Conservation (phyloP, 2,797 vertebrate species). For the Anabas testudineus region DNA sequence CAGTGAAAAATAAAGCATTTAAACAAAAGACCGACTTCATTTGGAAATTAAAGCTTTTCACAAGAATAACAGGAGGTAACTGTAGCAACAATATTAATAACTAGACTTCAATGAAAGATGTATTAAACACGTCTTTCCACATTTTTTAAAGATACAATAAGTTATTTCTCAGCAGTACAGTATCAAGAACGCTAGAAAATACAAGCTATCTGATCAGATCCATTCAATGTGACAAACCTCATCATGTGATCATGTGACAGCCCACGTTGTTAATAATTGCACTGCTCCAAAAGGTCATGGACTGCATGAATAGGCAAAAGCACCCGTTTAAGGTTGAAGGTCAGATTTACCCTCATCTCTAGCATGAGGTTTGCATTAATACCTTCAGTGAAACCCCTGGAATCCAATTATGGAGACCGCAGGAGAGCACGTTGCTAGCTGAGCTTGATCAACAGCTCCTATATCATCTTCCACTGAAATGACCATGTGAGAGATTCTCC, state of each 20-base stretch:
- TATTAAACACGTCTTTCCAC: constrained; percentile 17
- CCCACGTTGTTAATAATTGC: constrained; percentile 17
- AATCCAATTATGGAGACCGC: constrained; percentile 77
- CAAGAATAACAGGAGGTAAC: constrained; percentile 1
- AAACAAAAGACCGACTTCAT: not conserved
- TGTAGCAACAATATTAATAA: constrained; percentile 14
- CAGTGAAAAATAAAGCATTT: not conserved
- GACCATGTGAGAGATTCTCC: not conserved
- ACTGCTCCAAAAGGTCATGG: not conserved
- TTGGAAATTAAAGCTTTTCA: not conserved
- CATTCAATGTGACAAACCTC: constrained; percentile 16
- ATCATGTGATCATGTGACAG: not conserved
- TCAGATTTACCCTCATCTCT: constrained; percentile 48
- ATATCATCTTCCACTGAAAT: constrained; percentile 13
- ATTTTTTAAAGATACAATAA: not conserved
- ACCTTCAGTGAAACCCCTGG: constrained; percentile 63
- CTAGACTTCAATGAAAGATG: constrained; percentile 17
- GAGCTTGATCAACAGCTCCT: constrained; percentile 33
- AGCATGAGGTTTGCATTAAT: constrained; percentile 63
- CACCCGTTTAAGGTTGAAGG: constrained; percentile 21
- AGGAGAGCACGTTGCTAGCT: constrained; percentile 24
- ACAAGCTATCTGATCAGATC: constrained; percentile 2
- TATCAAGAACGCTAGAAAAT: not conserved
- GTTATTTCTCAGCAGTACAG: not conserved
- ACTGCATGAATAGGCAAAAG: not conserved